Evolutionary conservation across 2,113 vertebrate genomes (phyloP), one percentile per base, ranked within the genome.

Genomic region (Reinhardtius hippoglossoides): DNA sequence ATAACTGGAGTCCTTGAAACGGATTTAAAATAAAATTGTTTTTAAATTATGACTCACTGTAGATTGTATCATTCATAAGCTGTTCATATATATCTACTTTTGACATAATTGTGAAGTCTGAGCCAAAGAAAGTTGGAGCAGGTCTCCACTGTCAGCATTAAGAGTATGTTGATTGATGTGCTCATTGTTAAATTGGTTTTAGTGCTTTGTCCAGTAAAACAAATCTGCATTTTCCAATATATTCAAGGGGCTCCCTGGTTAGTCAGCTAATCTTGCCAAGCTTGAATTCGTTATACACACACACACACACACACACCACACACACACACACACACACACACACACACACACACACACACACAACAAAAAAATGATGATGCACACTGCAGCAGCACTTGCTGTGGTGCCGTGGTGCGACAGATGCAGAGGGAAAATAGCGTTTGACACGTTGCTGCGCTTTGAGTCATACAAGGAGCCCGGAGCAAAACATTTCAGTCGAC

Each of bases 211-310:
- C 24, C 50, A 55, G 59, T 76, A 42, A 80, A 76, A 80, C 44
- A 78, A 55, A 85, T 78, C 77, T 75, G 67, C 86, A 72, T 80
- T 54, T 83, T 83, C 70, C 48, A 77, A 73, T 68, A 40, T 56
- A 67, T 85, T 81, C 40, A 65, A 61, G 37, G 50, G 57, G 62
- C 1, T 80, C 35, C 48, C 37, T 81, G 62, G 52, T 82, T 74
- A 89, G 70, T 89, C 82, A 82, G 67, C 69, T 79, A 81, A 79
- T 86, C 48, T 76, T 24, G 55, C 62, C 56, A 61, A 72, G 75
- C 60, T 61, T 68, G 48, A 79, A 58, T 67, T 76, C 20, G 26
- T 73, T 37, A 35, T 24, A 70, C 46, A 54, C 20, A 55, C 48
- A 54, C 20, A 55, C 48, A 23, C 20, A 40, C 48, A 50, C 20